A percentile compares a stretch with the other conserved stretches of the same genome.
Evolutionary conservation across 2,888 invertebrate species (phyloP).

Genomic region (Osmoderma eremita): DNA sequence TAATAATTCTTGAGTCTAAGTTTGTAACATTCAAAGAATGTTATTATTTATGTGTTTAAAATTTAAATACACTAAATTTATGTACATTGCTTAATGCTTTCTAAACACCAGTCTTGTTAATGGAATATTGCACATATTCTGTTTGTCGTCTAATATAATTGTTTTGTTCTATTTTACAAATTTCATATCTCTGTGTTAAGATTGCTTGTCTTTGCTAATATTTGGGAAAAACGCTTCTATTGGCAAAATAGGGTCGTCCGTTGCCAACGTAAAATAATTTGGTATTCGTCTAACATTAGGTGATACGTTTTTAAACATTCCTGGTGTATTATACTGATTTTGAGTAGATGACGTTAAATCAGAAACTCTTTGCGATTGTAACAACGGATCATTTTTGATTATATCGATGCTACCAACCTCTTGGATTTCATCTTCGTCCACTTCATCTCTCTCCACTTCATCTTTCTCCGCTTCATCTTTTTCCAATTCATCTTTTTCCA

Average conservation of each 20-base stretch:
- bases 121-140: too few species aligned
- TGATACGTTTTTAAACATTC: conserved; percentile 75
- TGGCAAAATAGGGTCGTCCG: conserved; percentile 82
- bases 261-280: conserved; percentile 78
- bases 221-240: conserved; percentile 85
- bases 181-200: not conserved
- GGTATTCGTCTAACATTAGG: conserved; percentile 72
- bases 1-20: too few species aligned
- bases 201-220: conserved; percentile 63
- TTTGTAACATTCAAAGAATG: not conserved
- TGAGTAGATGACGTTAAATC: conserved; percentile 79
- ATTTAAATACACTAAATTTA: too few species aligned
- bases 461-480: too few species aligned
- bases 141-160: too few species aligned
- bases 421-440: conserved; percentile 61
- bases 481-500: too few species aligned
- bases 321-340: conserved; percentile 77
- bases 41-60: too few species aligned
- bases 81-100: too few species aligned
- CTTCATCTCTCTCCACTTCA: too few species aligned
- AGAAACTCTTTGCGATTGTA: conserved; percentile 75
- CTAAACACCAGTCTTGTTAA: too few species aligned
- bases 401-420: conserved; percentile 59
- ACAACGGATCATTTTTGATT: conserved; percentile 62
- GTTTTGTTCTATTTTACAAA: not conserved